A percentile compares a stretch with the other conserved stretches of the same genome.
phyloP scores from a whole-genome alignment of 2,797 vertebrate species.

The Characodon lateralis region DNA sequence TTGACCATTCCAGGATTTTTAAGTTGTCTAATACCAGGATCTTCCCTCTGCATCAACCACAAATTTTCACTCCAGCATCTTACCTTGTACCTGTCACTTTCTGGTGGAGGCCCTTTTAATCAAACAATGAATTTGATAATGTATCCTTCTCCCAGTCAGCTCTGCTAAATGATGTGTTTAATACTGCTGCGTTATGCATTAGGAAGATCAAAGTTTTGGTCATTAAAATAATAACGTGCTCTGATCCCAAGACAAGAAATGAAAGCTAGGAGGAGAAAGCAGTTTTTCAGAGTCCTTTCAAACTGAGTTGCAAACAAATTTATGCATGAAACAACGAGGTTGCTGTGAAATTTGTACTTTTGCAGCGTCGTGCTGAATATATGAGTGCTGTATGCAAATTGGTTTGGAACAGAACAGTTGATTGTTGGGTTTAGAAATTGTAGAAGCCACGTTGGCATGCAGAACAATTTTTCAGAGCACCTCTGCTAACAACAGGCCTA shows the following conservation, averaged over 20 bases:
- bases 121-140: slow-evolving; percentile 4
- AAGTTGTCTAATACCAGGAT: background rate
- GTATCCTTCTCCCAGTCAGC: slow-evolving; percentile 17
- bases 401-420: slow-evolving; percentile 44
- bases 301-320: slow-evolving; percentile 38
- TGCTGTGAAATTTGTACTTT: slow-evolving; percentile 36
- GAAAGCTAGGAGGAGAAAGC: slow-evolving; percentile 23
- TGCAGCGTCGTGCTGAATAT: slow-evolving; percentile 22
- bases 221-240: slow-evolving; percentile 60
- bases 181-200: slow-evolving; percentile 43
- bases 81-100: background rate
- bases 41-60: background rate
- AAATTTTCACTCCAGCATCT: background rate
- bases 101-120: slow-evolving; percentile 4
- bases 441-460: slow-evolving; percentile 59
- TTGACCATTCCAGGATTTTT: background rate
- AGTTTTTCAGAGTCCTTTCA: slow-evolving; percentile 4
- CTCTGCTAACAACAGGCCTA: slow-evolving; percentile 42
- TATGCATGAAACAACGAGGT: slow-evolving; percentile 28
- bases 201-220: slow-evolving; percentile 39
- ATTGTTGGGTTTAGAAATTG: slow-evolving; percentile 50
- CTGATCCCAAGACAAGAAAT: slow-evolving; percentile 32
- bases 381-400: slow-evolving; percentile 52
- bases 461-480: slow-evolving; percentile 47
- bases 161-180: slow-evolving; percentile 42